Percentiles rank a stretch among this genome's conserved stretches.
Conservation (phyloP, 2,797 vertebrate genomes). For the Sphaeramia orbicularis region DNA sequence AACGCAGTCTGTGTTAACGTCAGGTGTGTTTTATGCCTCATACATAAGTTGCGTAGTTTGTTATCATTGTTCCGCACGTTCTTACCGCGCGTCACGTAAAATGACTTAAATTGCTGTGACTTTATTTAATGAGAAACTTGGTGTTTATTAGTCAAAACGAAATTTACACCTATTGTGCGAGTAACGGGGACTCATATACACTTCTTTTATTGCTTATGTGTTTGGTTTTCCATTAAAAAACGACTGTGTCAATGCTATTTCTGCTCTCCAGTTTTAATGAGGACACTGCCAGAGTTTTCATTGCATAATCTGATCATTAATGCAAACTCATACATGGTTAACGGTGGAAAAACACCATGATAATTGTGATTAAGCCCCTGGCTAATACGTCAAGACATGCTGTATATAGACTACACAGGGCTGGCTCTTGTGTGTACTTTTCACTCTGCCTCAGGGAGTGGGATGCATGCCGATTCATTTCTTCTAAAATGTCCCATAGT, state of each 20-base stretch:
- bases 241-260: neutral
- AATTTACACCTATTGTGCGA: no score
- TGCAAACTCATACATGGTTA: neutral
- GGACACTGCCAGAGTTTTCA: neutral
- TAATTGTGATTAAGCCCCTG: neutral
- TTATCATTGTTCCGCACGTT: no score
- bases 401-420: neutral
- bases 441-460: neutral
- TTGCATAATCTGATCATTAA: neutral
- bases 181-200: no score
- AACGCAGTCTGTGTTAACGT: no score
- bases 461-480: slow-evolving; percentile 15
- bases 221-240: neutral
- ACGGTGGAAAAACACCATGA: neutral
- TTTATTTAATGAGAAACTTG: no score
- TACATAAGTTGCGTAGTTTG: no score
- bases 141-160: no score
- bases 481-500: slow-evolving; percentile 17
- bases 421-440: neutral
- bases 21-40: no score
- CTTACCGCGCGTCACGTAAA: no score
- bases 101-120: no score
- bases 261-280: neutral
- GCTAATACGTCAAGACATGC: neutral
- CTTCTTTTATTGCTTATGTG: neutral